Conservation (phyloP, 2,888 invertebrate genomes). For the Acrobasis consociella region DNA sequence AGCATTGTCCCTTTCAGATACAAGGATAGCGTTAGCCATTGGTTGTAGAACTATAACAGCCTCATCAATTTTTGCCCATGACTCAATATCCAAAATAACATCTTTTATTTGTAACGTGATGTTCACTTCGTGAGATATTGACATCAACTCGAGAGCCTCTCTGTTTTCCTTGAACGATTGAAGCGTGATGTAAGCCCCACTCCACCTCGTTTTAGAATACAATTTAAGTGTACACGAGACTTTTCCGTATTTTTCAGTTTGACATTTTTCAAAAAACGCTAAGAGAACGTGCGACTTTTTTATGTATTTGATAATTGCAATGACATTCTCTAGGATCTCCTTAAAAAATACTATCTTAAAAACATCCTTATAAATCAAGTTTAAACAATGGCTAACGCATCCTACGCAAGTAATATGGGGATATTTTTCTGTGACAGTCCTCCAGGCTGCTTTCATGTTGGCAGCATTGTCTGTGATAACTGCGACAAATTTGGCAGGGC, state of each 20-base stretch:
- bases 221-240: conserved; percentile 3
- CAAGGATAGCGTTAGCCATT: background rate
- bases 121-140: background rate
- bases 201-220: conserved; percentile 4
- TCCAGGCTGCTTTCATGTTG: conserved; percentile 19
- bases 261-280: conserved; percentile 14
- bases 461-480: conserved; percentile 16
- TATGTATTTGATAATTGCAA: conserved; percentile 8
- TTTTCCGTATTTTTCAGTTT: background rate
- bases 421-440: background rate
- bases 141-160: conserved; percentile 9
- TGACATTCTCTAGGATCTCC: background rate
- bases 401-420: conserved; percentile 9
- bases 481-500: conserved; percentile 14
- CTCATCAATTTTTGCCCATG: conserved; percentile 1
- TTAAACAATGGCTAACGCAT: conserved; percentile 14
- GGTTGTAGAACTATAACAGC: background rate
- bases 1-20: background rate
- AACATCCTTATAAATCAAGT: conserved; percentile 20
- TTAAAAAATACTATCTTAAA: conserved; percentile 12
- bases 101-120: background rate
- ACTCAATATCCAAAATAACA: background rate
- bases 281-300: background rate
- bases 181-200: background rate
- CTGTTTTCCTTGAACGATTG: conserved; percentile 9